phyloP scores from a whole-genome alignment of 1,140 invertebrate species.

The Listronotus oregonensis region DNA sequence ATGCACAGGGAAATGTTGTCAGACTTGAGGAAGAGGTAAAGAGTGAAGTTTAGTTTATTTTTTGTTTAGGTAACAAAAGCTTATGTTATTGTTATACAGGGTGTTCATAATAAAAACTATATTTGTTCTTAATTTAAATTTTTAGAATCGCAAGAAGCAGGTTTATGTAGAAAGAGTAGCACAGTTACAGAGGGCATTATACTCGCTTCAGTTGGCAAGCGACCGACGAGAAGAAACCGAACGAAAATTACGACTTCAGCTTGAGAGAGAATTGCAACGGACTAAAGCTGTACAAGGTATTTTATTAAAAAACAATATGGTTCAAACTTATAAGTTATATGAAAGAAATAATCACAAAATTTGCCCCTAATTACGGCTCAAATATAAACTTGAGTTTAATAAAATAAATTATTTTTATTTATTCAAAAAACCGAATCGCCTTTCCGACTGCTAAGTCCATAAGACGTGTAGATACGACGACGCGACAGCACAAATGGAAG shows the following conservation, averaged over 20 bases:
- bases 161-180: constrained; percentile 83
- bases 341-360: no score
- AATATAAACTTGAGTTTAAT: not conserved
- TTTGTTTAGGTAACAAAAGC: no score
- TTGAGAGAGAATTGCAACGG: constrained; percentile 79
- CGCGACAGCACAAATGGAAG: no score
- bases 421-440: no score
- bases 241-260: constrained; percentile 75
- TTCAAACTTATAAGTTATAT: no score
- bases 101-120: no score
- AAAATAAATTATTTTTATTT: not conserved
- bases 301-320: no score
- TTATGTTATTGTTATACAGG: no score
- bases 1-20: constrained; percentile 87
- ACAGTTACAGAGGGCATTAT: constrained; percentile 81
- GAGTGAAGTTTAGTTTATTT: constrained; percentile 1
- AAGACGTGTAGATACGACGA: no score
- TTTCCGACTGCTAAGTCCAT: no score
- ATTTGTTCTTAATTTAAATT: no score
- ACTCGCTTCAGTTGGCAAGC: constrained; percentile 80
- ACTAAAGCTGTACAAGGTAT: constrained; percentile 53
- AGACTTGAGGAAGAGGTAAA: constrained; percentile 85
- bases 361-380: no score
- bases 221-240: constrained; percentile 86
- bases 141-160: constrained; percentile 79